Evolutionary conservation across 2,888 invertebrate genomes (phyloP).

Genomic region (Clepsis dumicolana): DNA sequence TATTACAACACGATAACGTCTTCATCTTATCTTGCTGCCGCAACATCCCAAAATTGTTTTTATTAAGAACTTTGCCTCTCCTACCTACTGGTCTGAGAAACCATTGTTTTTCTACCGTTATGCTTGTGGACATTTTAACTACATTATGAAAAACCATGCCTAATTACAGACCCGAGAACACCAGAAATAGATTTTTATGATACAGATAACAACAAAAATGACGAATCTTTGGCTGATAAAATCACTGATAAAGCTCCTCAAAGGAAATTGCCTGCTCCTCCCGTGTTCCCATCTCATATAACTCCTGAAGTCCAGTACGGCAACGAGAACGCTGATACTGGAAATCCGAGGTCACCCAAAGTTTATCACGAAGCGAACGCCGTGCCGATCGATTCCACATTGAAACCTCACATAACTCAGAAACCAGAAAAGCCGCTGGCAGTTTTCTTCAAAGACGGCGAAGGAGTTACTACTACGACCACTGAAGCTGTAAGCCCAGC

Average conservation of each 20-base stretch:
- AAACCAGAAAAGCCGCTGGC: constrained; percentile 79
- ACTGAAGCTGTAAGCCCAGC: constrained; percentile 62
- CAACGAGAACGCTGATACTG: constrained; percentile 77
- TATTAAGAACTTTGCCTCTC: background rate
- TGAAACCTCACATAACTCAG: constrained; percentile 80
- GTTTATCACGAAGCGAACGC: constrained; percentile 56
- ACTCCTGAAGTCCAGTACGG: constrained; percentile 84
- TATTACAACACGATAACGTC: background rate
- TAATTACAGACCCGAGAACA: constrained; percentile 76
- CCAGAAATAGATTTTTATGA: constrained; percentile 82
- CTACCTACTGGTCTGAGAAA: too few species aligned
- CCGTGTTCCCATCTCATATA: constrained; percentile 77
- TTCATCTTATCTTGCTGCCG: background rate
- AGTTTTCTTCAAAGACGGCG: constrained; percentile 71
- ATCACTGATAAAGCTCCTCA: constrained; percentile 55
- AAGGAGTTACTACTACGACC: constrained; percentile 57
- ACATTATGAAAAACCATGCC: constrained; percentile 22
- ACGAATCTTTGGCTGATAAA: constrained; percentile 58
- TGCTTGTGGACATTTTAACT: background rate
- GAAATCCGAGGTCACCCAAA: constrained; percentile 70
- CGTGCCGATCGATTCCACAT: constrained; percentile 65
- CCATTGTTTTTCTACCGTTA: background rate
- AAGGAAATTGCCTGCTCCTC: constrained; percentile 66
- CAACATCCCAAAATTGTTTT: background rate
- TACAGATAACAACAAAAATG: constrained; percentile 61